A percentile compares a stretch with the other conserved stretches of the same genome.
phyloP scores from a whole-genome alignment of 2,888 invertebrate species.

The Geotrupes spiniger region DNA sequence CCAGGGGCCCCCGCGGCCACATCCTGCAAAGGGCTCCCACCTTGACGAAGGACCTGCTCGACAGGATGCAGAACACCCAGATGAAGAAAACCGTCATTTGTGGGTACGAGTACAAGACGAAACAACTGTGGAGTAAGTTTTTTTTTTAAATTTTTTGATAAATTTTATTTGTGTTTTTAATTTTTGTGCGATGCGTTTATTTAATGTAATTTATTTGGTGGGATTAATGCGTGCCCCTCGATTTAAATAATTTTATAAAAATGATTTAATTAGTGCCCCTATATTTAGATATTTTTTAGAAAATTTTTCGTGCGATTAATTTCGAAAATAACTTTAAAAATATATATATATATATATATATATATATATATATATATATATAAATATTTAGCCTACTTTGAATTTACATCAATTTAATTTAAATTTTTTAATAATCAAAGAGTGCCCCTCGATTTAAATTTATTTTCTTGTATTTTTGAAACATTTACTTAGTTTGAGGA shows the following conservation, averaged over 20 bases:
- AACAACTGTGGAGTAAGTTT: conserved; percentile 44
- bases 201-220: background rate
- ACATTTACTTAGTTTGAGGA: too few relatives aligned
- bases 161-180: conserved; percentile 4
- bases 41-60: conserved; percentile 44
- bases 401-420: too few relatives aligned
- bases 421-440: too few relatives aligned
- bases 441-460: too few relatives aligned
- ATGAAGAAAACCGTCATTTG: conserved; percentile 39
- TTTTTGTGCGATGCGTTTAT: background rate
- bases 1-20: conserved; percentile 43
- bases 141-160: conserved; percentile 5
- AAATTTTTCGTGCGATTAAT: too few relatives aligned
- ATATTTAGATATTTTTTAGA: too few relatives aligned
- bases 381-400: too few relatives aligned
- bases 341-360: too few relatives aligned
- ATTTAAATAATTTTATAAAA: background rate
- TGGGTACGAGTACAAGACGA: conserved; percentile 41
- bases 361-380: too few relatives aligned
- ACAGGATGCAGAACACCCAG: conserved; percentile 42
- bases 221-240: background rate
- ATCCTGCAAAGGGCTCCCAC: conserved; percentile 42
- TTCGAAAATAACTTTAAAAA: too few relatives aligned
- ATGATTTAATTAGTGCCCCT: background rate
- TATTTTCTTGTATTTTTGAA: too few relatives aligned